Evolutionary conservation across 2,888 invertebrate genomes (phyloP), one percentile per base, ranked within the genome.

Genomic region (Pristionchus mayeri): DNA sequence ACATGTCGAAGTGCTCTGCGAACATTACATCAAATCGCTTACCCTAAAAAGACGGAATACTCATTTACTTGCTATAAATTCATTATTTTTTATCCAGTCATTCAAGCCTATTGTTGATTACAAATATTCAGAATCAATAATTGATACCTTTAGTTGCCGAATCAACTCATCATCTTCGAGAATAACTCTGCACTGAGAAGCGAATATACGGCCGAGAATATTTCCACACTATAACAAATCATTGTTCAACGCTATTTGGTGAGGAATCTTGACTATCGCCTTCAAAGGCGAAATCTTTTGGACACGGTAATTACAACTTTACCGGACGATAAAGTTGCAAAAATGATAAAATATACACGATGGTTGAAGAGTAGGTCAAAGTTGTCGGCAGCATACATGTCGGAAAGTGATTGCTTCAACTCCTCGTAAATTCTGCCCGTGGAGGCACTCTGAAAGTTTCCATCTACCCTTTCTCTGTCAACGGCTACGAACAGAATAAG

Each of bases 1-100:
- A 63, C 63, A 63, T 63, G 37, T 63, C 63, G 18, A 63, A 63
- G 34, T 63, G 63, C 63, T 63, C 63, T 3, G 30, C 30, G 16
- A 63, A 34, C 63, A 63, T 63, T 21, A 37, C 63, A 7, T 63
- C 63, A 18, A 63, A 63, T 6, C 34, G 30, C 18, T 34, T 34
- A 18, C 16, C 63, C 63, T 63, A 18, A 63, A 34, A 4, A 27
- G n/a, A n/a, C n/a, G n/a, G n/a, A 24, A n/a, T 7, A 24, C 13
- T 27, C 57, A 11, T 11, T 6, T n/a, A n/a, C 44, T 44, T 44
- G 6, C 44, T 44, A 9, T 44, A 44, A 44, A 44, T 44, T 44
- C n/a, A n/a, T n/a, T n/a, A n/a, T n/a, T n/a, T n/a, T n/a, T n/a
- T n/a, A n/a, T 44, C 44, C 7, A 9, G 44, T 9, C 6, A 44